These are phyloP conservation scores for Xiphias gladius DNA, from an alignment of 2,113 vertebrate genomes.

Conservation along the genomic window DNA sequence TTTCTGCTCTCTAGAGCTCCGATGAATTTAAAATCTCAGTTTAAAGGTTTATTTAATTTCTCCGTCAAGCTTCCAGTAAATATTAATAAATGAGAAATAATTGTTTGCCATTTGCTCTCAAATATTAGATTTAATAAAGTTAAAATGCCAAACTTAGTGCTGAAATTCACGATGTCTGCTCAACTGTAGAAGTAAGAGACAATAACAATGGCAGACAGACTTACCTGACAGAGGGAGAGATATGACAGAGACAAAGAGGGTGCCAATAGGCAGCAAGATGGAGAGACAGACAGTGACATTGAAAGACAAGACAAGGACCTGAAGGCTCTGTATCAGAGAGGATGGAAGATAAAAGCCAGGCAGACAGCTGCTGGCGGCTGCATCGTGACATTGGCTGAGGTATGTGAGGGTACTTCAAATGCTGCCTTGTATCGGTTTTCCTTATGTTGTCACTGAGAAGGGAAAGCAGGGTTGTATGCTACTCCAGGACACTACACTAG, in stretches of 20 bases:
- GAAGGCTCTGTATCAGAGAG: constrained; percentile 49
- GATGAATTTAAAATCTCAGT: constrained; percentile 19
- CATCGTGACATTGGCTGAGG: constrained; percentile 26
- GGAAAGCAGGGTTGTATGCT: neutral
- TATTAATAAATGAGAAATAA: neutral
- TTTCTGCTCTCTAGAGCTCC: constrained; percentile 3
- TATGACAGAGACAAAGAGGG: constrained; percentile 8
- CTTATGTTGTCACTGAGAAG: constrained; percentile 38
- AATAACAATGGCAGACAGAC: constrained; percentile 1
- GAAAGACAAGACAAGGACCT: constrained; percentile 36
- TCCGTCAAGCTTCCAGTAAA: neutral
- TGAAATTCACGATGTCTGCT: neutral
- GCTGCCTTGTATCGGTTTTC: constrained; percentile 25
- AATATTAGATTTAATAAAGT: neutral
- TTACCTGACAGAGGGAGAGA: constrained; percentile 15
- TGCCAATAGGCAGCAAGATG: constrained; percentile 35
- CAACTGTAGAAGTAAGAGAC: constrained; percentile 1
- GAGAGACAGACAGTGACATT: constrained; percentile 36
- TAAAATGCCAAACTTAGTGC: neutral
- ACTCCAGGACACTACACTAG: neutral
- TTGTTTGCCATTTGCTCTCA: neutral
- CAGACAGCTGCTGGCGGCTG: constrained; percentile 49
- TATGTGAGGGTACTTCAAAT: constrained; percentile 53
- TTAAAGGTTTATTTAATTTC: neutral
- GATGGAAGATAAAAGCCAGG: constrained; percentile 32